Evolutionary conservation across 2,113 vertebrate genomes (phyloP).

Genomic region (Speoplatyrhinus poulsoni): DNA sequence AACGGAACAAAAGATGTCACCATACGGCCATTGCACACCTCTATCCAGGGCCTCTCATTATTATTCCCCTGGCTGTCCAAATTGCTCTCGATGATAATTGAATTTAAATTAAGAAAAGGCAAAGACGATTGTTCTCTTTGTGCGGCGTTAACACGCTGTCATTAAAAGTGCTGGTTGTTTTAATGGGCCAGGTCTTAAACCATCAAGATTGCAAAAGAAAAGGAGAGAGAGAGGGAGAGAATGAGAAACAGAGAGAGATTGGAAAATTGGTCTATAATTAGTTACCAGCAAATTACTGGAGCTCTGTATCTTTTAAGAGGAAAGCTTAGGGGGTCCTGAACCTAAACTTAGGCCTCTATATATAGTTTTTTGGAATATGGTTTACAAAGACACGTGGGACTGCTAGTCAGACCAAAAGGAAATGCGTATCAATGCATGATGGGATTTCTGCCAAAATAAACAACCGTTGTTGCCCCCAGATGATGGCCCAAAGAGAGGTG

Average conservation of each 20-base stretch:
- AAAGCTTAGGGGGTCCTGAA: conserved; percentile 16
- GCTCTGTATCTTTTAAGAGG: conserved; percentile 21
- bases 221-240: conserved; percentile 28
- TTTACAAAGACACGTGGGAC: conserved; percentile 48
- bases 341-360: neutral
- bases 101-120: conserved; percentile 72
- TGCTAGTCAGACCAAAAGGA: conserved; percentile 42
- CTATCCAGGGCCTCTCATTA: conserved; percentile 65
- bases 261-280: conserved; percentile 58
- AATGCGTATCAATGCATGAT: conserved; percentile 63
- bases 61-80: conserved; percentile 65
- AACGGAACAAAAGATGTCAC: conserved; percentile 72
- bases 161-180: conserved; percentile 56
- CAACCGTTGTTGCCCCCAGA: conserved; percentile 54
- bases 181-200: conserved; percentile 57
- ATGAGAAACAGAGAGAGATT: conserved; percentile 29
- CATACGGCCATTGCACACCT: conserved; percentile 56
- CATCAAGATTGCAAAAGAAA: conserved; percentile 24
- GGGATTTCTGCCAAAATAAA: conserved; percentile 68
- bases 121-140: conserved; percentile 54
- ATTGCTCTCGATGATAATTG: conserved; percentile 63
- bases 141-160: conserved; percentile 53
- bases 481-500: conserved; percentile 65
- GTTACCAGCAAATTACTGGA: conserved; percentile 49
- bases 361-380: conserved; percentile 35